Percentiles rank a stretch among this genome's conserved stretches.
These are phyloP conservation scores for Mantis religiosa DNA, from an alignment of 2,888 invertebrate genomes.

Conservation along the genomic window DNA sequence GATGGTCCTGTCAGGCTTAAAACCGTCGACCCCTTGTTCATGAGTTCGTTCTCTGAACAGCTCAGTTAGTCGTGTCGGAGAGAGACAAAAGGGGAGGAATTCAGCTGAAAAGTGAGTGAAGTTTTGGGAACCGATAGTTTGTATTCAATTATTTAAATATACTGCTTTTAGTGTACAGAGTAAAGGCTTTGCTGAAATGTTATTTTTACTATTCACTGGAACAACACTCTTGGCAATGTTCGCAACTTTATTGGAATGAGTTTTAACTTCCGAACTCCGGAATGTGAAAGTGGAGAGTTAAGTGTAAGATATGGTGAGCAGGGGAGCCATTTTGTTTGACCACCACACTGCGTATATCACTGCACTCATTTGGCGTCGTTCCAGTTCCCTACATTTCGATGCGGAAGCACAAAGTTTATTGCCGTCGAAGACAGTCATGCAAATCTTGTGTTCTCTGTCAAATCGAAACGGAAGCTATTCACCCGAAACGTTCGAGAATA, in stretches of 20 bases:
- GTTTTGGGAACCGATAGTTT: too few relatives aligned
- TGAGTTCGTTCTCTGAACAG: too few relatives aligned
- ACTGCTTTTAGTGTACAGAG: too few relatives aligned
- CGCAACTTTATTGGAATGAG: background rate
- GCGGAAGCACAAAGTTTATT: background rate
- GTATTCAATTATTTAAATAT: too few relatives aligned
- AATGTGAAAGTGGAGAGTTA: background rate
- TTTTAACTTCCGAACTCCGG: background rate
- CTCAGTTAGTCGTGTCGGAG: too few relatives aligned
- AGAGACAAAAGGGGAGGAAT: too few relatives aligned
- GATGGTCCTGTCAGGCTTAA: too few relatives aligned
- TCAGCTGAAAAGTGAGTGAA: too few relatives aligned
- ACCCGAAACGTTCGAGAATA: background rate
- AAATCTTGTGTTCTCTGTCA: background rate
- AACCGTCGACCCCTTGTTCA: too few relatives aligned
- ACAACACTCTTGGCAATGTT: background rate
- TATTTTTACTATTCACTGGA: background rate
- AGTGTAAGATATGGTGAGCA: background rate
- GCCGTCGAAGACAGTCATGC: background rate
- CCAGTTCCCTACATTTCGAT: background rate
- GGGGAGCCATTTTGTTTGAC: background rate
- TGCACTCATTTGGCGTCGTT: background rate
- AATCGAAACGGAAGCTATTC: background rate
- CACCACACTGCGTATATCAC: background rate
- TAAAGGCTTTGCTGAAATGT: too few relatives aligned